Evolutionary conservation across 2,113 vertebrate genomes (phyloP).

Genomic region (Neolamprologus tretocephalus): DNA sequence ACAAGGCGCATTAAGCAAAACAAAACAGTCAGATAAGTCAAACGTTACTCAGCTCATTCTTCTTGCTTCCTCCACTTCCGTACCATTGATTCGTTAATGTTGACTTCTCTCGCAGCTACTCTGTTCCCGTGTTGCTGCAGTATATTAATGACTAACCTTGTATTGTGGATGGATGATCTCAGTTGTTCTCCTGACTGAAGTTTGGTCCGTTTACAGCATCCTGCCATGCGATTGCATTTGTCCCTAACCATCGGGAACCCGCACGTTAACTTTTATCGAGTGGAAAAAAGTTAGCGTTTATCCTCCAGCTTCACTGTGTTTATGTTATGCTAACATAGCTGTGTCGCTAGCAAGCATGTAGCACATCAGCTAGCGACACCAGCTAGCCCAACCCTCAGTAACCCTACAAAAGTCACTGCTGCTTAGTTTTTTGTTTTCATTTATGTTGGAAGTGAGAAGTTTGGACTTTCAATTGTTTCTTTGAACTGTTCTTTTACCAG

Average conservation of each 20-base stretch:
- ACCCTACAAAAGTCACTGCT: background rate
- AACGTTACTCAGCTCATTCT: background rate
- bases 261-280: background rate
- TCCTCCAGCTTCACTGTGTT: background rate
- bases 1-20: background rate
- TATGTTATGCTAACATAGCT: background rate
- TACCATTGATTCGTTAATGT: background rate
- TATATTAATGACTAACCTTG: background rate
- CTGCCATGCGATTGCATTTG: background rate
- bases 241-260: background rate
- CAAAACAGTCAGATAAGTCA: background rate
- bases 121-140: background rate
- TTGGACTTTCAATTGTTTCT: background rate
- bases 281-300: background rate
- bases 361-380: background rate
- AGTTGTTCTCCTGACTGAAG: background rate
- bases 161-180: background rate
- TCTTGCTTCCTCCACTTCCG: background rate
- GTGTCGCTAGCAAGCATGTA: background rate
- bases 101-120: background rate
- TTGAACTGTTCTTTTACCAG: background rate
- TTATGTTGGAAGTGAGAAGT: background rate
- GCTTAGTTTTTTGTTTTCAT: background rate
- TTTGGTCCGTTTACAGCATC: background rate
- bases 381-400: background rate